Base-by-base conservation (phyloP, 2,797 vertebrate species). In the Eulemur mongoz region DNA sequence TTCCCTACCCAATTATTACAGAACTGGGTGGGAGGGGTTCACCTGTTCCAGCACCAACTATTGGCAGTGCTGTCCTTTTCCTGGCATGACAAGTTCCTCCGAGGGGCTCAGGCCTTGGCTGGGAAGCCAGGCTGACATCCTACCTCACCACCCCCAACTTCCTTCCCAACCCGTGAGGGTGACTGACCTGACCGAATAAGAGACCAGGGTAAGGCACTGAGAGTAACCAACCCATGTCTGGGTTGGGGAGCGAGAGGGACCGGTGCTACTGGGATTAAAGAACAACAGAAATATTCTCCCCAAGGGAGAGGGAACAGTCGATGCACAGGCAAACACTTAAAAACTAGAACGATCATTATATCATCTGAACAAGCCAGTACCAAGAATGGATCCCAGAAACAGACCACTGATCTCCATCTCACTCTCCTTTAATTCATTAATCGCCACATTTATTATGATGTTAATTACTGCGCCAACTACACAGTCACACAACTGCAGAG, bases 241-340 rank as follows among this genome's bases (percentile, higher is more conserved):
- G 3, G 32, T 2, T 38, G 18, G 48, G 38, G 15, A 45, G 5
- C 3, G 1, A 30, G 20, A 38, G 3, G 1, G 7, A 43, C 30
- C 3, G 22, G 20, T 12, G 38, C 12, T n/a, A 1, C n/a, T 40
- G 30, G 10, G 13, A 65, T 81, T 76, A 69, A 81, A 87, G 59
- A 65, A 82, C 45, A 90, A 52, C 23, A 57, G 23, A 81, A 80
- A 38, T 12, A 82, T 5, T 79, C 63, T 27, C 3, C 32, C 20
- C 69, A 50, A 32, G 22, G 1, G 43, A 84, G 54, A 59, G 25
- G 54, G 4, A 32, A 45, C 35, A 30, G 48, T 59, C 20, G 3
- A 38, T 22, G 72, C 48, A 52, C 38, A 45, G 35, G 32, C 12
- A 61, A 75, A 25, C 30, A 15, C 52, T 91, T 54, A 75, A 70